These are phyloP conservation scores for Macaria notata DNA, from an alignment of 2,888 invertebrate species.

Conservation along the genomic window DNA sequence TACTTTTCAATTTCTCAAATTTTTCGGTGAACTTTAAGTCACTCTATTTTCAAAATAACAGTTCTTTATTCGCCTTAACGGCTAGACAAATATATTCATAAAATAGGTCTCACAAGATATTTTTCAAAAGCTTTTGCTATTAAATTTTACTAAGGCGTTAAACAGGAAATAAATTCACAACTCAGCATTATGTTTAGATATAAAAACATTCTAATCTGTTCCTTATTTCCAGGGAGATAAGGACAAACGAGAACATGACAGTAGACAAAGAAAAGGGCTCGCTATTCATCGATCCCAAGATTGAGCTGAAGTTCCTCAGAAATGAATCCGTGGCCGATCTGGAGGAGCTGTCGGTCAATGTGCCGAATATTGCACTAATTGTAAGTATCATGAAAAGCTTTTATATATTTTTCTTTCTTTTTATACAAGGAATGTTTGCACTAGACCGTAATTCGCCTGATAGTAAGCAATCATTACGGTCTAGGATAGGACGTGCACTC, in stretches of 20 bases:
- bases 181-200: no score
- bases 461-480: no score
- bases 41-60: no score
- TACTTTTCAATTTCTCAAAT: no score
- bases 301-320: slow-evolving; percentile 81
- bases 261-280: slow-evolving; percentile 85
- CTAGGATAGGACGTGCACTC: no score
- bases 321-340: slow-evolving; percentile 87
- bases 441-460: no score
- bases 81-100: no score
- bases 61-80: no score
- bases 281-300: slow-evolving; percentile 84
- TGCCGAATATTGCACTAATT: slow-evolving; percentile 89
- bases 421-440: no score
- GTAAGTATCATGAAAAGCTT: slow-evolving; percentile 74
- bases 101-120: no score
- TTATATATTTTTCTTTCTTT: no score
- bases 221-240: slow-evolving; percentile 81
- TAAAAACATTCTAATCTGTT: background rate
- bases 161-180: background rate
- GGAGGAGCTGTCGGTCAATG: slow-evolving; percentile 80
- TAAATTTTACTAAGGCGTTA: background rate
- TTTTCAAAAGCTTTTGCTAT: background rate
- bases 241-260: slow-evolving; percentile 85
- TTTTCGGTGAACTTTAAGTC: no score